Base-by-base conservation (phyloP, 2,113 vertebrate genomes). In the Tupaia tana region DNA sequence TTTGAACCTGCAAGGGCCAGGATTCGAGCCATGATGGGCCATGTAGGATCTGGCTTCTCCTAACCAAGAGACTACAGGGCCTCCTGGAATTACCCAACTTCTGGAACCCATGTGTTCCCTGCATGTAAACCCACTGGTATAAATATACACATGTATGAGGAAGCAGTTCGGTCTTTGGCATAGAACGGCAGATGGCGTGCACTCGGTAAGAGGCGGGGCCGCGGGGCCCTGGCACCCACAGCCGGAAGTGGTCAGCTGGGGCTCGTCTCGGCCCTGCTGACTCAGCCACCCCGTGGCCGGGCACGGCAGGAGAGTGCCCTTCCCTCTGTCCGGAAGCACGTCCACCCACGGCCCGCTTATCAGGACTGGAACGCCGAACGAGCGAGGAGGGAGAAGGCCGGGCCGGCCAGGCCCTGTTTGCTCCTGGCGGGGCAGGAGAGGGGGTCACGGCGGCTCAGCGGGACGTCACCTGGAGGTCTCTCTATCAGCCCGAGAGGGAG, bases 61-160 rank as follows among this genome's bases (percentile, higher is more conserved):
- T 43, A 43, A 43, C 43, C 43, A 43, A 43, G 43, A 43, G 43
- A 43, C 43, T 63, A 63, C 61, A 63, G 61, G 4, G 61, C 61
- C 61, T 15, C 11, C 61, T 20, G 15, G 43, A 43, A 43, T 19
- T 31, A 1, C 12, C 78, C 75, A 54, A 27, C 54, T 29, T 24
- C 20, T 34, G 24, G 43, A 66, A 20, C 18, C 56, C 29, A 7
- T 54, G 25, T 4, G 18, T 52, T 29, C n/a, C 34, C 71, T 71
- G 13, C 8, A 1, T 43, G 3, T 67, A 86, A 96, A 93, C 94
- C 97, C 91, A 27, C 43, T 70, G 96, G 80, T 43, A 1, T 43
- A 82, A n/a, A 19, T 43, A 43, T 5, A 43, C 5, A 43, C 43
- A 43, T 43, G 43, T 43, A 43, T 1, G 1, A 58, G 67, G 54